Base-by-base conservation (phyloP, 2,888 invertebrate genomes). In the Caenorhabditis doughertyi region DNA sequence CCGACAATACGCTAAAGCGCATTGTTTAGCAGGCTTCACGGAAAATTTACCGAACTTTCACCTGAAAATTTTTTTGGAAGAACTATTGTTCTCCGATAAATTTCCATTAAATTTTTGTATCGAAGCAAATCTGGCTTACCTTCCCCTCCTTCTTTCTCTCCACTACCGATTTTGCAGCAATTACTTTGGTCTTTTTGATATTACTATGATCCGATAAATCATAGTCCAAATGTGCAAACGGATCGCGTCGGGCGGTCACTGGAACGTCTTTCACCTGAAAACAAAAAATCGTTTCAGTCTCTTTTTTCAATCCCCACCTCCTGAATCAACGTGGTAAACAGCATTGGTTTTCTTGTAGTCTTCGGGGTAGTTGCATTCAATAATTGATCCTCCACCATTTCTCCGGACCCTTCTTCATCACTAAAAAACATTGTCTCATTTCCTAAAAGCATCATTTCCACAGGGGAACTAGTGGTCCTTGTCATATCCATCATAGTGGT, bases 361-460 rank as follows among this genome's bases (percentile, higher is more conserved):
- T 55, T 42, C 3, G 25, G n/a, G 1, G 3, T 18, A 18, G 53
- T 53, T n/a, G 27, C 25, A 44, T 70, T 62, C 42, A 53, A 18
- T 11, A 39, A 16, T 7, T 53, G 51, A 39, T 58, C 64, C 23
- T 44, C 25, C 0, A 29, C 64, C 44, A 47, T 64, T 16, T 49
- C 51, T 23, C 79, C 79, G 3, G 79, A 79, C 8, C 79, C 79
- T 35, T 79, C 79, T n/a, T 67, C 72, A 25, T 79, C 79, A 11
- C 42, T 42, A 42, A 71, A 70, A 23, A 71, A 64, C 71, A 71
- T 71, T 27, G 72, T 72, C 72, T 64, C 64, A 25, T 67, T 79
- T 11, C 58, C 72, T 47, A 65, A 23, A 23, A 70, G 11, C 64
- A 51, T 32, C 39, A 71, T 65, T 2, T 64, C 67, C 11, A 39